phyloP scores from a whole-genome alignment of 2,888 invertebrate genomes.

The Podabrus alpinus region DNA sequence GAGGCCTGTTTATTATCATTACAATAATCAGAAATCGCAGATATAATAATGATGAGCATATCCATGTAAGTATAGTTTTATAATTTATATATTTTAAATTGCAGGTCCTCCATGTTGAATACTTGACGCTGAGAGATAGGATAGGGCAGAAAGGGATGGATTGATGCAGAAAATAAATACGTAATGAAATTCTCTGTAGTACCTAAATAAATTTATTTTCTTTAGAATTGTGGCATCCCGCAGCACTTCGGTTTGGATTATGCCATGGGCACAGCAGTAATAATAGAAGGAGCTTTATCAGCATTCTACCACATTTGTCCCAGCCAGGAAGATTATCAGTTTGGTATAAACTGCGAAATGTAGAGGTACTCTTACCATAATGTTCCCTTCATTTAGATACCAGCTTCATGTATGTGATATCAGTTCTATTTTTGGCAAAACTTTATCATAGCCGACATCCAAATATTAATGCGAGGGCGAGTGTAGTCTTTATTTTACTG shows the following conservation, averaged over 20 bases:
- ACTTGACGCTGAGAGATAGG: no score
- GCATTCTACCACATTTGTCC: constrained; percentile 90
- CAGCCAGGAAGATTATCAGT: constrained; percentile 87
- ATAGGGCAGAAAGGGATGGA: no score
- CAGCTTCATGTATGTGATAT: constrained; percentile 91
- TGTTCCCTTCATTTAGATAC: constrained; percentile 67
- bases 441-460: constrained; percentile 87
- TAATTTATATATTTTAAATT: no score
- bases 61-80: constrained; percentile 45
- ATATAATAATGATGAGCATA: no score
- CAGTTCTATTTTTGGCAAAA: constrained; percentile 82
- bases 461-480: constrained; percentile 81
- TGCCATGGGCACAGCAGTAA: constrained; percentile 81
- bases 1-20: constrained; percentile 69
- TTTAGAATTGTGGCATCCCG: constrained; percentile 69
- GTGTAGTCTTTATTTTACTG: constrained; percentile 74
- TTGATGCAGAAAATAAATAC: no score
- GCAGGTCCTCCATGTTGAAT: no score
- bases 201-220: no score
- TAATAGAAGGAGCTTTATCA: constrained; percentile 85
- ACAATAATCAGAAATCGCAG: no score
- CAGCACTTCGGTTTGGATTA: constrained; percentile 82
- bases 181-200: no score
- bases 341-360: constrained; percentile 62
- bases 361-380: neutral